These are phyloP conservation scores for Chionis minor DNA, from an alignment of 2,113 vertebrate species.

Conservation along the genomic window DNA sequence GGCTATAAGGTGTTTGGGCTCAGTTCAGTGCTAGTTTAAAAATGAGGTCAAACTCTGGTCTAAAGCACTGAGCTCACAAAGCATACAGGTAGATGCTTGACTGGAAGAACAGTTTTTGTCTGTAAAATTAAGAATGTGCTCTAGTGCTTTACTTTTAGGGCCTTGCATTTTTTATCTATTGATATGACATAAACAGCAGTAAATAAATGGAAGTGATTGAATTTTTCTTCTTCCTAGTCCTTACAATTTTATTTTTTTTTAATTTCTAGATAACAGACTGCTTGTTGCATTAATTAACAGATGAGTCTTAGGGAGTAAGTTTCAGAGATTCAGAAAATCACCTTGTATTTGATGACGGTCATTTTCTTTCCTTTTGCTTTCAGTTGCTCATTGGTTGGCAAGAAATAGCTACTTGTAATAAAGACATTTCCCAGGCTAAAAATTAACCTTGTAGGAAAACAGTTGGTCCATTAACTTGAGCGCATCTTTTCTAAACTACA, in stretches of 20 bases:
- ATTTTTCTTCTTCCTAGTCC: not conserved
- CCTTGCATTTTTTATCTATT: not conserved
- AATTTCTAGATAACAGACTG: not conserved
- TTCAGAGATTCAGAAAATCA: not conserved
- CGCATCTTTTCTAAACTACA: not conserved
- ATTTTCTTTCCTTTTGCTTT: not conserved
- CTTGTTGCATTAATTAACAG: not conserved
- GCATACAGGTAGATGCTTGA: not conserved
- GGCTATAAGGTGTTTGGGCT: not conserved
- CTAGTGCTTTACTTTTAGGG: not conserved
- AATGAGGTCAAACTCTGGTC: not conserved
- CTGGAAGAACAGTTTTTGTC: not conserved
- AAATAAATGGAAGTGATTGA: not conserved
- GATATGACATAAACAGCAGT: not conserved
- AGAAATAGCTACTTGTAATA: not conserved
- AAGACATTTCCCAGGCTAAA: constrained; percentile 25
- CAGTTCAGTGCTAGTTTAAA: not conserved
- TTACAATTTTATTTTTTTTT: not conserved
- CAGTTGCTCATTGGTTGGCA: not conserved
- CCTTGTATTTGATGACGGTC: not conserved
- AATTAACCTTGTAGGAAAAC: constrained; percentile 19
- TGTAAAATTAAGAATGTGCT: not conserved
- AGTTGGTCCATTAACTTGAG: constrained; percentile 3
- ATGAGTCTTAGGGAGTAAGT: not conserved
- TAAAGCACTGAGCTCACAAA: not conserved